Percentiles rank a stretch among this genome's conserved stretches.
Conservation (phyloP, 2,113 vertebrate species). For the Callipepla squamata region DNA sequence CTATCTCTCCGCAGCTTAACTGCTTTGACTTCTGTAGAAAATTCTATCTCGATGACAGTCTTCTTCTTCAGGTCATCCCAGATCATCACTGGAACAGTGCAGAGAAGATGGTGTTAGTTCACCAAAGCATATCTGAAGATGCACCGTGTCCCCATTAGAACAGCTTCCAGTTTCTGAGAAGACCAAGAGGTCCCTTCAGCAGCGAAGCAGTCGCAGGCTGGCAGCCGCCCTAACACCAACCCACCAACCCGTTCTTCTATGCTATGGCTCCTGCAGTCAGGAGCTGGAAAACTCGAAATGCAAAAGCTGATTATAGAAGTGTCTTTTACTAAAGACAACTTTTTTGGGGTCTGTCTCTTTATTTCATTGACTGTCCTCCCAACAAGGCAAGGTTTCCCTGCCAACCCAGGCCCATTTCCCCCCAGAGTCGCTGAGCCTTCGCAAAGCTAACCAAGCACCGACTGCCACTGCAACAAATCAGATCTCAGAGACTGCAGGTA, state of each 20-base stretch:
- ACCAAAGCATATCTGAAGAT: background rate
- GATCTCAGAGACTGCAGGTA: background rate
- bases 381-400: background rate
- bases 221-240: accelerated
- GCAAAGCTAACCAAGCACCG: background rate
- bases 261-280: accelerated
- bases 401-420: background rate
- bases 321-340: background rate
- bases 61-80: conserved; percentile 99
- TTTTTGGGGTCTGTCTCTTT: background rate
- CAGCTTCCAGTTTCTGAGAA: background rate
- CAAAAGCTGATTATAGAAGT: background rate
- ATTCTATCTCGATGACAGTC: conserved; percentile 98
- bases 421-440: background rate
- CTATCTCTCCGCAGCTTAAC: conserved; percentile 95
- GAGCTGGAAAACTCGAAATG: background rate
- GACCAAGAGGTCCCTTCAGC: background rate
- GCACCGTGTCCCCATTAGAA: accelerated
- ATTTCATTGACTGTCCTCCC: background rate
- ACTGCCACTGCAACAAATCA: background rate
- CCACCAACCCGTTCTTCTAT: background rate
- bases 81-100: conserved; percentile 90
- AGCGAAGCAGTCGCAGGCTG: background rate
- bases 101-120: background rate
- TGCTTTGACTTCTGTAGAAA: conserved; percentile 98